Evolutionary conservation across 2,888 invertebrate genomes (phyloP).

Genomic region (Pycnomerus fuliginosus): DNA sequence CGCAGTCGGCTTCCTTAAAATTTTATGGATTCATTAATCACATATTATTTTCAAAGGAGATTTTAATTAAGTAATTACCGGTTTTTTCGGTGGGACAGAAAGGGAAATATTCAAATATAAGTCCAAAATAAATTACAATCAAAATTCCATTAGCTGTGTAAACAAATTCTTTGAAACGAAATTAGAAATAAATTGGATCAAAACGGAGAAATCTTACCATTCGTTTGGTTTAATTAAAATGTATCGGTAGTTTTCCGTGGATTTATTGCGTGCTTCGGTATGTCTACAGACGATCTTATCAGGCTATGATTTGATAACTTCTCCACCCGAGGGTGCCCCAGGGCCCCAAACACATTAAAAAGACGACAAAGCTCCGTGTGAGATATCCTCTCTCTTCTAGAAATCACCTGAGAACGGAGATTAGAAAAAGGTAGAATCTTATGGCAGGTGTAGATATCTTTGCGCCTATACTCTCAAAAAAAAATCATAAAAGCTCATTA

Average conservation of each 20-base stretch:
- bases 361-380: constrained; percentile 16
- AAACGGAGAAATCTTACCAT: constrained; percentile 19
- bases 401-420: constrained; percentile 8
- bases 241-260: constrained; percentile 16
- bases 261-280: constrained; percentile 13
- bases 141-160: constrained; percentile 21
- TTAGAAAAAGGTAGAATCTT: constrained; percentile 3
- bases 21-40: constrained; percentile 12
- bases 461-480: too few relatives aligned
- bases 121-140: constrained; percentile 21
- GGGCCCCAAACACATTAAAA: constrained; percentile 20
- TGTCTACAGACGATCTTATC: constrained; percentile 21
- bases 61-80: constrained; percentile 21
- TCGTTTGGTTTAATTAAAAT: constrained; percentile 20
- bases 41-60: constrained; percentile 11
- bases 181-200: constrained; percentile 23
- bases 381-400: constrained; percentile 13
- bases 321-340: constrained; percentile 23
- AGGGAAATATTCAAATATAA: constrained; percentile 11
- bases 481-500: too few relatives aligned
- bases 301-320: constrained; percentile 28
- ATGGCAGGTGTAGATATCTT: neutral
- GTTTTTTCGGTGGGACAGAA: constrained; percentile 3
- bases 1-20: too few relatives aligned
- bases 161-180: constrained; percentile 22